phyloP scores from a whole-genome alignment of 2,888 invertebrate species.

The Rotaria socialis region DNA sequence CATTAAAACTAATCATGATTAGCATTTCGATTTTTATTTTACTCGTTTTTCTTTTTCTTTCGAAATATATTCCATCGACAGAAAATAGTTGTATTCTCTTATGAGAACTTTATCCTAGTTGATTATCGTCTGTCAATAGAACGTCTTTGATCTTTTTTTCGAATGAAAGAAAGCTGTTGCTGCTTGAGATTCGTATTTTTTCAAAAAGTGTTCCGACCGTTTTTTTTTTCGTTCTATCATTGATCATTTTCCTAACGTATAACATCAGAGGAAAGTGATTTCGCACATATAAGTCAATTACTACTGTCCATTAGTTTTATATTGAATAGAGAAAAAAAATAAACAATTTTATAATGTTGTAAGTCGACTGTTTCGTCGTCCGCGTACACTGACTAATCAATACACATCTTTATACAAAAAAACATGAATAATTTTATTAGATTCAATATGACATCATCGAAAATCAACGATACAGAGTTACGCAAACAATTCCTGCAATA shows the following conservation, averaged over 20 bases:
- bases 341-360: neutral
- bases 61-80: neutral
- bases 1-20: neutral
- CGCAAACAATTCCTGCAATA: neutral
- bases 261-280: neutral
- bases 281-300: neutral
- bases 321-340: too few species aligned
- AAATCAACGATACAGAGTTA: neutral
- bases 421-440: neutral
- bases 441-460: constrained; percentile 8
- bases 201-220: constrained; percentile 3
- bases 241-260: neutral
- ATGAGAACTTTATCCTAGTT: neutral
- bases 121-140: neutral
- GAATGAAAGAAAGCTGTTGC: neutral
- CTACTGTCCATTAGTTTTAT: neutral
- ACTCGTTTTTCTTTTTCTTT: neutral
- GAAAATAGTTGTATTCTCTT: neutral
- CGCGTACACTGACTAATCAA: too few species aligned
- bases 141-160: neutral
- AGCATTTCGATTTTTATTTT: neutral
- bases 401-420: too few species aligned
- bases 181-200: neutral
- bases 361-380: neutral
- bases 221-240: constrained; percentile 1